These are phyloP conservation scores for Taenioides sp. DNA, from an alignment of 2,797 vertebrate genomes.

Conservation along the genomic window DNA sequence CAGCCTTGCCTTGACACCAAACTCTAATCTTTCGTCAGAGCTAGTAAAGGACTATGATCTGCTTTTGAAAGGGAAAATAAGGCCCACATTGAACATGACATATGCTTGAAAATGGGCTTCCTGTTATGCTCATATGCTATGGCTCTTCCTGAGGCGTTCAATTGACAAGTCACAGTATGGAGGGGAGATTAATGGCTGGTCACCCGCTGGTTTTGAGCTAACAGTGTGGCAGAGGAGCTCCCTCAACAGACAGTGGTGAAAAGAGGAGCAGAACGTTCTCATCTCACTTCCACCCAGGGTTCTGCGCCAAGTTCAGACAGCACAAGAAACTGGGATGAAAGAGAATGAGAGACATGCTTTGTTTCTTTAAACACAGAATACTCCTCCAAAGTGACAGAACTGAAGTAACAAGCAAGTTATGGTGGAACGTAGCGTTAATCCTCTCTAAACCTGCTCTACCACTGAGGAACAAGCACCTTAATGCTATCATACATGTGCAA, in stretches of 20 bases:
- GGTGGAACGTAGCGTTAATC: not conserved
- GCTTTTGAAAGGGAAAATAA: constrained; percentile 58
- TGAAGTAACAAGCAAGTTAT: not conserved
- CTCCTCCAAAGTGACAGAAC: not conserved
- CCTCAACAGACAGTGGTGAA: constrained; percentile 33
- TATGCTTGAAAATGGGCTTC: constrained; percentile 57
- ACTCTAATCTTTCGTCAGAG: constrained; percentile 63
- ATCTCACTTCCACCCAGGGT: constrained; percentile 26
- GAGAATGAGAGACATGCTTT: not conserved
- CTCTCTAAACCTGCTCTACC: too few species aligned
- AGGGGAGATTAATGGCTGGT: constrained; percentile 68
- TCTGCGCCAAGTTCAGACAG: constrained; percentile 8
- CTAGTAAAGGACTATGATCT: constrained; percentile 43
- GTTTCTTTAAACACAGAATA: not conserved
- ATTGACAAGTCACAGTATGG: constrained; percentile 68
- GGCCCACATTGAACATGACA: constrained; percentile 61
- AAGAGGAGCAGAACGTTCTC: constrained; percentile 32
- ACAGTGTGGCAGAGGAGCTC: constrained; percentile 32
- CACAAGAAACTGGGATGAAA: constrained; percentile 10
- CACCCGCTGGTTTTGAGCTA: constrained; percentile 49
- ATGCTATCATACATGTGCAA: not conserved
- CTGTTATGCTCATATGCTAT: constrained; percentile 60
- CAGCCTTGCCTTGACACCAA: constrained; percentile 44
- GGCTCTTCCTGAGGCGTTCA: constrained; percentile 54
- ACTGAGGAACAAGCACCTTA: not conserved